Conservation (phyloP, 2,888 invertebrate species). For the Notocelia uddmanniana region DNA sequence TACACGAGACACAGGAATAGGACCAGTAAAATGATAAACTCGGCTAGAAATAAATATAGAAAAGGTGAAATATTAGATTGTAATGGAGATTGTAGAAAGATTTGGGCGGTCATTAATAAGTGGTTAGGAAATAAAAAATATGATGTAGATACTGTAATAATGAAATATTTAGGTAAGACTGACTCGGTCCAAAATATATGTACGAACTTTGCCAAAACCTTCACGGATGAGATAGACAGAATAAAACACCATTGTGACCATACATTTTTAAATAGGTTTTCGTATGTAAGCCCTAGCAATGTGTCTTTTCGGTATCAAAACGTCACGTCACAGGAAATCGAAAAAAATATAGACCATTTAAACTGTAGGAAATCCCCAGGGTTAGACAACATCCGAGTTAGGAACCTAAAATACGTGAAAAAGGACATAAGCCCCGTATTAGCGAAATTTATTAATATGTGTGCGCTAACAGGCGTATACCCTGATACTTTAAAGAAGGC, state of each 20-base stretch:
- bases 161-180: slow-evolving; percentile 2
- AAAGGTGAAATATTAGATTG: neutral
- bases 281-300: neutral
- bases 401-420: too few relatives aligned
- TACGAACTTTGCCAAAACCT: neutral
- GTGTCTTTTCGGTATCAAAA: neutral
- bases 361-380: too few relatives aligned
- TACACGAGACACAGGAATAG: neutral
- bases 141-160: neutral
- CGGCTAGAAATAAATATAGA: neutral
- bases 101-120: neutral
- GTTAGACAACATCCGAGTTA: too few relatives aligned
- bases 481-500: too few relatives aligned
- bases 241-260: neutral
- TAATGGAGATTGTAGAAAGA: neutral
- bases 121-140: neutral
- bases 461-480: too few relatives aligned
- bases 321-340: too few relatives aligned
- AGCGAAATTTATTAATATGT: too few relatives aligned
- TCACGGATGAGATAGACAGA: neutral
- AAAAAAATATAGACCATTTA: too few relatives aligned
- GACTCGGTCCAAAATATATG: neutral
- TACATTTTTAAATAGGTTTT: neutral
- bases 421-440: too few relatives aligned
- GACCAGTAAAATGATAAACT: neutral